Evolutionary conservation across 1,140 invertebrate species (phyloP).

Genomic region (Scaptomyza pallida): DNA sequence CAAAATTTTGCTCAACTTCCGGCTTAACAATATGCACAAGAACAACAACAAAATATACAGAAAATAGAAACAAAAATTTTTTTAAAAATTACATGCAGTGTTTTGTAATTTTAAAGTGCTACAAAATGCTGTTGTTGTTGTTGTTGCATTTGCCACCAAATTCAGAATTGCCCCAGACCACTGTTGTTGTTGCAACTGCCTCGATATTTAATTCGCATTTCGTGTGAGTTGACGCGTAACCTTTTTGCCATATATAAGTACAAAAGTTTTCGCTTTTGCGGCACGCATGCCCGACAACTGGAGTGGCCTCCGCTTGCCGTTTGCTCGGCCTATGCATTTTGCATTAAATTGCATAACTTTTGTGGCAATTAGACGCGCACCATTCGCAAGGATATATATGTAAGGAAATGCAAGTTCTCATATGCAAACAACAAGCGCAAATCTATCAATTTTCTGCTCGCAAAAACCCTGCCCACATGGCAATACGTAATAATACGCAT

Average conservation of each 20-base stretch:
- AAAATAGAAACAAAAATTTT: neutral
- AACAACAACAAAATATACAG: slow-evolving; percentile 5
- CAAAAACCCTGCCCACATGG: neutral
- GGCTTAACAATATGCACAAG: slow-evolving; percentile 32
- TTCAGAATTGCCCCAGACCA: no score
- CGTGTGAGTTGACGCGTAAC: slow-evolving; percentile 80
- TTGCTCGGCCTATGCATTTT: slow-evolving; percentile 53
- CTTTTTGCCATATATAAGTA: slow-evolving; percentile 68
- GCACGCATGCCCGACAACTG: slow-evolving; percentile 66
- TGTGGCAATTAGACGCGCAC: slow-evolving; percentile 67
- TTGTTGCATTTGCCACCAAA: slow-evolving; percentile 9
- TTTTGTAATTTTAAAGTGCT: slow-evolving; percentile 52
- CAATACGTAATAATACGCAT: slow-evolving; percentile 11
- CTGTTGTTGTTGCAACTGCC: slow-evolving; percentile 11
- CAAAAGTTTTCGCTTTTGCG: slow-evolving; percentile 71
- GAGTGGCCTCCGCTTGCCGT: slow-evolving; percentile 38
- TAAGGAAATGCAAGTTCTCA: slow-evolving; percentile 10
- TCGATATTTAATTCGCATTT: slow-evolving; percentile 75
- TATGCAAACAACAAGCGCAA: slow-evolving; percentile 53
- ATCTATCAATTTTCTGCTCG: slow-evolving; percentile 70
- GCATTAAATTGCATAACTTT: slow-evolving; percentile 82
- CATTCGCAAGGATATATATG: slow-evolving; percentile 28
- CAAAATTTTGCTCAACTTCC: slow-evolving; percentile 59
- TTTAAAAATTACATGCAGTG: neutral
- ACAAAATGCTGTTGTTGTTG: slow-evolving; percentile 46